Evolutionary conservation across 2,888 invertebrate species (phyloP).

Genomic region (Trachelus troglodyta): DNA sequence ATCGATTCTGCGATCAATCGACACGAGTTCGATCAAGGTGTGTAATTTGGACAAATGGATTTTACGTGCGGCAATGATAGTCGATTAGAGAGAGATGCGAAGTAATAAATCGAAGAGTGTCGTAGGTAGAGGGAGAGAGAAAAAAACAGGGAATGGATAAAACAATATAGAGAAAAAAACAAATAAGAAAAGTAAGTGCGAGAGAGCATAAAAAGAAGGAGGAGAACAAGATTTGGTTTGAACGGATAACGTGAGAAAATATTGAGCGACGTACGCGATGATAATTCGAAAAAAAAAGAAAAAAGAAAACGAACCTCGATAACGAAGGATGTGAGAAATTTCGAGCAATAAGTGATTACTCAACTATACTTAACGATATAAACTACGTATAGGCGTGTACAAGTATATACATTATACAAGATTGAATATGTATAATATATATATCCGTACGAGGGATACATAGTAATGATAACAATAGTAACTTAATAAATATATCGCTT

Average conservation of each 20-base stretch:
- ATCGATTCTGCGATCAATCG: too few relatives aligned
- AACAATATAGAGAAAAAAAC: slow-evolving; percentile 1
- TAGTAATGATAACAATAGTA: slow-evolving; percentile 34
- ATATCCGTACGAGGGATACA: slow-evolving; percentile 19
- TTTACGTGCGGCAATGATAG: too few relatives aligned
- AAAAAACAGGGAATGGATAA: slow-evolving; percentile 9
- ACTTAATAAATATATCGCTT: slow-evolving; percentile 14
- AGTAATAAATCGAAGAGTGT: slow-evolving; percentile 14
- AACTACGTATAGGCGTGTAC: slow-evolving; percentile 18
- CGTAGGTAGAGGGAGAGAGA: slow-evolving; percentile 7
- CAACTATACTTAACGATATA: slow-evolving; percentile 43
- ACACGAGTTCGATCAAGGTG: too few relatives aligned
- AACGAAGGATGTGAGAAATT: slow-evolving; percentile 42
- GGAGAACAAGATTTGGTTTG: not conserved
- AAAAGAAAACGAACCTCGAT: slow-evolving; percentile 8
- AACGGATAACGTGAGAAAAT: slow-evolving; percentile 10
- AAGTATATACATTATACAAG: slow-evolving; percentile 22
- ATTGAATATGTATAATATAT: slow-evolving; percentile 22
- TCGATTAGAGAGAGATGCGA: not conserved
- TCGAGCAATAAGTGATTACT: slow-evolving; percentile 61
- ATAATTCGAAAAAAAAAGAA: slow-evolving; percentile 6
- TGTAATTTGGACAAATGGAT: too few relatives aligned
- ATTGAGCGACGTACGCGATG: slow-evolving; percentile 8
- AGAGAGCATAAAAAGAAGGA: not conserved
- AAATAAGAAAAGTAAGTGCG: slow-evolving; percentile 14